Evolutionary conservation across 2,797 vertebrate genomes (phyloP).

Genomic region (Acropternis orthonyx): DNA sequence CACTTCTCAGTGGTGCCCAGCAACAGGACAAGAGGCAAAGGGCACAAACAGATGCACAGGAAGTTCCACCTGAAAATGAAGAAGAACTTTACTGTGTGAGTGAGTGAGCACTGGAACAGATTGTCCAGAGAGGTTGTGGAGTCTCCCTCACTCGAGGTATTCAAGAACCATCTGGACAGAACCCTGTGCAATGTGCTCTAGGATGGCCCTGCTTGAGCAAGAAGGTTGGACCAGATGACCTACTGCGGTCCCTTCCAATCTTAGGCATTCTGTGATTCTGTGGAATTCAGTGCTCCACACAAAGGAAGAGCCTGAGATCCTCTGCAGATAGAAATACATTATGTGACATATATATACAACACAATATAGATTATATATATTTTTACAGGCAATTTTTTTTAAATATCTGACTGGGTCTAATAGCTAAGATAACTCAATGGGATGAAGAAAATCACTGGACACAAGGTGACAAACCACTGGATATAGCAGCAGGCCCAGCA

Average conservation of each 20-base stretch:
- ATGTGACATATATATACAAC: no score
- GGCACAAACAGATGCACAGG: neutral
- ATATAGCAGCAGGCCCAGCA: neutral
- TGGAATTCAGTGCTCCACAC: neutral
- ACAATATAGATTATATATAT: neutral
- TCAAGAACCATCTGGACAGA: neutral
- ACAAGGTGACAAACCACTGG: neutral
- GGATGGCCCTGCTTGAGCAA: neutral
- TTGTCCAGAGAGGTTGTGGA: neutral
- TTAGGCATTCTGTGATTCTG: neutral
- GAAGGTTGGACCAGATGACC: neutral
- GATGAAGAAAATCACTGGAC: neutral
- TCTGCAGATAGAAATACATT: neutral
- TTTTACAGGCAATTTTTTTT: neutral
- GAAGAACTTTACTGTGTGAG: neutral
- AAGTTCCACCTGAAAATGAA: neutral
- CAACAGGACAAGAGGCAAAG: neutral
- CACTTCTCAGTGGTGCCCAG: neutral
- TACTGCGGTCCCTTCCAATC: neutral
- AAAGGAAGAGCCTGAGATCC: neutral
- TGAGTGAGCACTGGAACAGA: neutral
- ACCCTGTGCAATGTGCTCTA: rapidly evolving
- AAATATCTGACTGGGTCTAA: neutral
- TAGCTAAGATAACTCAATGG: neutral
- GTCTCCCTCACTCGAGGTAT: neutral